phyloP scores from a whole-genome alignment of 1,140 invertebrate species.

The Drosophila melanica region DNA sequence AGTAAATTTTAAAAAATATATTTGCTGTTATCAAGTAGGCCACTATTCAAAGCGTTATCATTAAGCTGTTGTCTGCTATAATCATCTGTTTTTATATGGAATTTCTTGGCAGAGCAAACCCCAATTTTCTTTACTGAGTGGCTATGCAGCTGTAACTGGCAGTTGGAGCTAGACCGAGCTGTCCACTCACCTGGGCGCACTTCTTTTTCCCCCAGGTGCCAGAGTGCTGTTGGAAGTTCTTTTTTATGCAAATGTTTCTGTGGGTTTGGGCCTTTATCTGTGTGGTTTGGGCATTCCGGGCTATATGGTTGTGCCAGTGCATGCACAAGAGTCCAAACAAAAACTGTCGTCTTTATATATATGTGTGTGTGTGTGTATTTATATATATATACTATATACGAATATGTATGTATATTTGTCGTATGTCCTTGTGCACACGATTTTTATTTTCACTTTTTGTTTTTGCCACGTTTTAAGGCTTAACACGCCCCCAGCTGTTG shows the following conservation, averaged over 20 bases:
- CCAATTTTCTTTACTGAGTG: not conserved
- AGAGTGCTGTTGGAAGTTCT: constrained; percentile 2
- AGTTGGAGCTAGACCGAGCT: constrained; percentile 5
- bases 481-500: constrained; percentile 27
- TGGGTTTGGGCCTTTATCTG: constrained; percentile 11
- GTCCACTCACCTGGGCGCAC: constrained; percentile 25
- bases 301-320: constrained; percentile 35
- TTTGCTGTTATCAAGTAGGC: not conserved
- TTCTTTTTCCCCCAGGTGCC: not conserved
- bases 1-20: no score
- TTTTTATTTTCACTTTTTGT: constrained; percentile 51
- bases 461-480: constrained; percentile 36
- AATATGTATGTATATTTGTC: not conserved
- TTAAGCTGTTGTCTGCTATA: not conserved
- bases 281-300: constrained; percentile 28
- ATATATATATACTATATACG: not conserved
- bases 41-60: no score
- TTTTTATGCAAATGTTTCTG: constrained; percentile 38
- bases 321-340: constrained; percentile 27
- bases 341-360: constrained; percentile 4
- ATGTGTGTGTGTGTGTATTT: not conserved
- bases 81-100: not conserved
- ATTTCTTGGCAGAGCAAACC: not conserved
- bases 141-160: constrained; percentile 22
- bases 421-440: constrained; percentile 48